phyloP scores from a whole-genome alignment of 2,888 invertebrate genomes.

The Campopleginae sp. region DNA sequence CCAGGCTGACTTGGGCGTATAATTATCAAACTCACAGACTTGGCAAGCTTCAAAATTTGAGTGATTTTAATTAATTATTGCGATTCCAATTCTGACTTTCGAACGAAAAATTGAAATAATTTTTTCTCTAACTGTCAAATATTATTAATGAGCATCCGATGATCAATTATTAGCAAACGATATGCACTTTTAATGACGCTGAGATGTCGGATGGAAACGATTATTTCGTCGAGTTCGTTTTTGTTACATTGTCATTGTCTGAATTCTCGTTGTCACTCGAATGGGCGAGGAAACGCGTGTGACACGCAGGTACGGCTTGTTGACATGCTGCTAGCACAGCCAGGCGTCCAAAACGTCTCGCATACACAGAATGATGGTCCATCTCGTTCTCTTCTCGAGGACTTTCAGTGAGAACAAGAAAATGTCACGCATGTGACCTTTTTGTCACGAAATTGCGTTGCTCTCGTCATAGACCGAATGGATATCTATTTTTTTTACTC shows the following conservation, averaged over 20 bases:
- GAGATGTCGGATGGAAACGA: conserved; percentile 8
- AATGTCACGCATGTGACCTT: conserved; percentile 62
- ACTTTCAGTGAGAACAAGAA: conserved; percentile 43
- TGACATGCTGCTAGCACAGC: background rate
- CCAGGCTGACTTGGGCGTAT: conserved; percentile 75
- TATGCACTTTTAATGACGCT: background rate
- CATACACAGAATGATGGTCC: conserved; percentile 3
- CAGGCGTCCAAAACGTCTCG: conserved; percentile 10
- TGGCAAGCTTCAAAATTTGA: background rate
- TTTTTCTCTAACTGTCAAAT: background rate
- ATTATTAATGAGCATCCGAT: background rate
- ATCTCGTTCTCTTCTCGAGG: conserved; percentile 10
- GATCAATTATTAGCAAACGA: conserved; percentile 14
- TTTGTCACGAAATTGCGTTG: conserved; percentile 53
- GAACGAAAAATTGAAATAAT: background rate
- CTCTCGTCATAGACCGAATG: conserved; percentile 24
- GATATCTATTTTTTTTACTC: conserved; percentile 74
- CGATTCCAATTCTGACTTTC: background rate
- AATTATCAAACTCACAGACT: conserved; percentile 73
- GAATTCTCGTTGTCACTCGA: conserved; percentile 54
- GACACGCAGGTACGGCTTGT: conserved; percentile 61
- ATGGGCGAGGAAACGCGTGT: conserved; percentile 46
- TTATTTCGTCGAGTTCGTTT: conserved; percentile 15
- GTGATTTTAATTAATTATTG: conserved; percentile 15
- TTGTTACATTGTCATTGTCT: conserved; percentile 43